Evolutionary conservation across 2,797 vertebrate species (phyloP), one percentile per base, ranked within the genome.

Genomic region (Caiman crocodilus): DNA sequence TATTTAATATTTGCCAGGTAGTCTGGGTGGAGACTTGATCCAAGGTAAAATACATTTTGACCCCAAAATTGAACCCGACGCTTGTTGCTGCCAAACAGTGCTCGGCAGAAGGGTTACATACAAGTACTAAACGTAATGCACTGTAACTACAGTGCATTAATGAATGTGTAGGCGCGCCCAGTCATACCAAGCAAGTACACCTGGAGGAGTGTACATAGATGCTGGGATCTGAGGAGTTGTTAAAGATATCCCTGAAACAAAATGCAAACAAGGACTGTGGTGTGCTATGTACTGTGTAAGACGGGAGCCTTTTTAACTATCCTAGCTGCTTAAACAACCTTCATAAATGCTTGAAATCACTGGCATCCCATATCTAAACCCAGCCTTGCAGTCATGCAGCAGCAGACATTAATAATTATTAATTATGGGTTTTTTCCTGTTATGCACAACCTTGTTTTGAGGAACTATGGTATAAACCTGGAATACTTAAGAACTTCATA

Each of bases 401-500:
- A 95, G 94, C 87, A 94, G 87, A 86, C 93, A 93, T 92, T 92
- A 80, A 91, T 96, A 89, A 95, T 94, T 94, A 96, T 94, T 96
- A 96, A 95, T 96, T 93, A 93, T 94, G 93, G 92, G 94, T 80
- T 94, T 95, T 59, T 93, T 42, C 42, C 91, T 93, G 88, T 94
- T 96, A 91, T 90, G 58, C 82, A 12, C 94, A 94, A 94, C 92
- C 90, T 96, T 96, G 93, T 90, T 42, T 94, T 94, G 91, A 76
- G 90, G 94, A 95, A 94, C 86, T 92, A 17, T 76, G 76, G 35
- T 79, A 42, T 80, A 84, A 93, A 85, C 28, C 30, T 76, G 69
- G 90, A 91, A 78, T 94, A 82, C 42, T 79, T 84, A 90, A 93
- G 64, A 89, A 55, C 55, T 82, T 93, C 91, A 58, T 84, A 82